A percentile compares a stretch with the other conserved stretches of the same genome.
Conservation (phyloP, 2,797 vertebrate genomes). For the Rhinichthys osculus region DNA sequence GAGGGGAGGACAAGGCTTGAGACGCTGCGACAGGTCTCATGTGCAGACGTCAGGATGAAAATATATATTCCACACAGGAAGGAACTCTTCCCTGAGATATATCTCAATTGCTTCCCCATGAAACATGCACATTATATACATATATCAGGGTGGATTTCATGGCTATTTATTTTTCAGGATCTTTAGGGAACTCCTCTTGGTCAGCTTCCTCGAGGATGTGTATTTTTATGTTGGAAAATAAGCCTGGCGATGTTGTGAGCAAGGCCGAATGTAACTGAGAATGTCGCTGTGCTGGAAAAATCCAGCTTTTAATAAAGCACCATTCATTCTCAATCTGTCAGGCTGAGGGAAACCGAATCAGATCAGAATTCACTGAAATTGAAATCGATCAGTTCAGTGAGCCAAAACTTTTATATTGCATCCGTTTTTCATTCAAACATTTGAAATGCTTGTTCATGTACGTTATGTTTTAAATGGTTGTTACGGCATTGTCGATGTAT, state of each 20-base stretch:
- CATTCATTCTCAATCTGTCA: constrained; percentile 30
- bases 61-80: constrained; percentile 59
- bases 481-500: background rate
- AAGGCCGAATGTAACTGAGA: constrained; percentile 11
- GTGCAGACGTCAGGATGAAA: constrained; percentile 52
- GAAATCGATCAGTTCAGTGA: background rate
- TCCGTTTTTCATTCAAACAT: background rate
- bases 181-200: constrained; percentile 55
- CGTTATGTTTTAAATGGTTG: background rate
- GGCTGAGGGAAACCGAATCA: background rate
- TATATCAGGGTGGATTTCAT: constrained; percentile 48
- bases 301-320: constrained; percentile 22
- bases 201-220: constrained; percentile 47
- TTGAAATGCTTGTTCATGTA: background rate
- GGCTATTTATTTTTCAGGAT: constrained; percentile 55
- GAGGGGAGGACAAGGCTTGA: constrained; percentile 47
- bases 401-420: background rate
- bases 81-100: constrained; percentile 58
- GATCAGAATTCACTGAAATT: background rate
- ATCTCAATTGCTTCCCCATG: constrained; percentile 57
- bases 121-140: constrained; percentile 58
- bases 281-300: constrained; percentile 6
- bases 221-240: constrained; percentile 49
- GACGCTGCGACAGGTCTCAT: constrained; percentile 44
- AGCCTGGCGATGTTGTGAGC: constrained; percentile 12